Evolutionary conservation across 2,113 vertebrate species (phyloP).

Genomic region (Rhea pennata): DNA sequence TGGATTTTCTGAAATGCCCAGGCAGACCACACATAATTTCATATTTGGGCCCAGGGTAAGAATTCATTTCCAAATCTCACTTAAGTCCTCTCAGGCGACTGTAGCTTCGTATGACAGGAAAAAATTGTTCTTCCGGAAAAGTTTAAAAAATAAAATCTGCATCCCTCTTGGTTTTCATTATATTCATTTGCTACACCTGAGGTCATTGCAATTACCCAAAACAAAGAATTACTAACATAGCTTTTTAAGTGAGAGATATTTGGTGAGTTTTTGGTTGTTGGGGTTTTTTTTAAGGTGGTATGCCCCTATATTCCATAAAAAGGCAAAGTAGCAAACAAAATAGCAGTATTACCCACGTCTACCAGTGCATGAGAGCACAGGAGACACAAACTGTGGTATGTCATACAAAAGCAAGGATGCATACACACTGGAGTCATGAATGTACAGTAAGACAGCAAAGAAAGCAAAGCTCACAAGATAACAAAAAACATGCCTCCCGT

Average conservation of each 20-base stretch:
- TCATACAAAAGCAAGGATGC: background rate
- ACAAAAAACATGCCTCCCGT: background rate
- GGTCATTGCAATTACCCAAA: background rate
- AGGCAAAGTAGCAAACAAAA: background rate
- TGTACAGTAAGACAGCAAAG: background rate
- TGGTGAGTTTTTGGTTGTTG: background rate
- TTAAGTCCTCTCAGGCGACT: conserved; percentile 19
- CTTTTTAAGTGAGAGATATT: background rate
- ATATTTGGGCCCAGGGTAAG: conserved; percentile 2
- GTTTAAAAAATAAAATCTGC: background rate
- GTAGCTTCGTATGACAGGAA: background rate
- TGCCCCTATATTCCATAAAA: background rate
- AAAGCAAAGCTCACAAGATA: background rate
- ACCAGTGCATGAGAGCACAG: background rate
- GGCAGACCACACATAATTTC: conserved; percentile 27
- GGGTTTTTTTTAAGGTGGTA: background rate
- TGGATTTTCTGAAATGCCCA: conserved; percentile 48
- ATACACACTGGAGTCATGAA: background rate
- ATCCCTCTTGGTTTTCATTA: background rate
- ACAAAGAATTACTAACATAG: background rate
- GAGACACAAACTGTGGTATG: background rate
- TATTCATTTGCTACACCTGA: background rate
- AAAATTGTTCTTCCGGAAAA: background rate
- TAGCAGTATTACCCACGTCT: background rate
- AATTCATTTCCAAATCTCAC: conserved; percentile 45